Evolutionary conservation across 2,113 vertebrate species (phyloP).

Genomic region (Eurystomus gularis): DNA sequence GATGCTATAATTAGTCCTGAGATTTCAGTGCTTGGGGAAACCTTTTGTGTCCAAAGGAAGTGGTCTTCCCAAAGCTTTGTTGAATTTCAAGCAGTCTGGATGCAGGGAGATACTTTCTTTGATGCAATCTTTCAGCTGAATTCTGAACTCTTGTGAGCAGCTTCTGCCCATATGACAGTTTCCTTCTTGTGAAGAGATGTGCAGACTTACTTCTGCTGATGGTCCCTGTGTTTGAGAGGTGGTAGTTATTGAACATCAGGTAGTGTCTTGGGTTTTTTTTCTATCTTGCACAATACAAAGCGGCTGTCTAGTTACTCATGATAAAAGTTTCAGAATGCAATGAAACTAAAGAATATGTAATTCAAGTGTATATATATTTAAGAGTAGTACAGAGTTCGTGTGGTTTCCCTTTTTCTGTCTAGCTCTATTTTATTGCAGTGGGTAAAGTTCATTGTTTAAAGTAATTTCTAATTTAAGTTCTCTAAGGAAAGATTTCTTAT

Average conservation of each 20-base stretch:
- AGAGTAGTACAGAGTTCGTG: neutral
- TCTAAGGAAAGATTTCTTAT: neutral
- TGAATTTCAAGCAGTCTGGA: neutral
- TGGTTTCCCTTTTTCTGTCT: neutral
- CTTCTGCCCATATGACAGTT: fast-evolving
- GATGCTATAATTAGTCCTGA: neutral
- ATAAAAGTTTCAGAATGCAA: neutral
- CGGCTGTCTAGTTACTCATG: neutral
- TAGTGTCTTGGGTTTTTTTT: neutral
- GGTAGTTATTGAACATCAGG: neutral
- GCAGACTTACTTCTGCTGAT: neutral
- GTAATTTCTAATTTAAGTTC: neutral
- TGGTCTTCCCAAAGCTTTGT: neutral
- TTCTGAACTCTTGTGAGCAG: neutral
- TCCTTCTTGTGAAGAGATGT: neutral
- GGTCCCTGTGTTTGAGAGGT: neutral
- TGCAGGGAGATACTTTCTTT: neutral
- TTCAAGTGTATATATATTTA: neutral
- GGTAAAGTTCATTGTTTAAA: neutral
- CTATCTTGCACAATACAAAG: neutral
- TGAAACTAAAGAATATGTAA: neutral
- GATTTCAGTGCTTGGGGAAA: neutral
- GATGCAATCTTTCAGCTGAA: neutral
- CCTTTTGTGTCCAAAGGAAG: neutral
- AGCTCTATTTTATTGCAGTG: neutral